Evolutionary conservation across 2,797 vertebrate species (phyloP).

Genomic region (Sparus aurata): DNA sequence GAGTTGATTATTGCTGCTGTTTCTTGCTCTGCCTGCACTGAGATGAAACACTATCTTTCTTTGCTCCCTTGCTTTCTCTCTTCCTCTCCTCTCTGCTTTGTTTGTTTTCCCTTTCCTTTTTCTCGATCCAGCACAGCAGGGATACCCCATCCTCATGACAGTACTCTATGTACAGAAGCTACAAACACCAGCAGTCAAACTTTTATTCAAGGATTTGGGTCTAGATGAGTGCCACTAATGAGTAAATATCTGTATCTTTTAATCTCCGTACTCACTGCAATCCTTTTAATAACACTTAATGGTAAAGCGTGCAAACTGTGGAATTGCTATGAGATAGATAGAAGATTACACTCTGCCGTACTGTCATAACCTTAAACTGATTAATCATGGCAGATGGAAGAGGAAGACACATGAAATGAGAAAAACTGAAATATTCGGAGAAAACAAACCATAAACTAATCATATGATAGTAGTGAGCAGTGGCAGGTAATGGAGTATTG

Average conservation of each 20-base stretch:
- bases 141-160: slow-evolving; percentile 3
- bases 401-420: background rate
- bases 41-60: slow-evolving; percentile 31
- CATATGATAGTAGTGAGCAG: background rate
- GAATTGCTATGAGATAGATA: background rate
- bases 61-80: background rate
- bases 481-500: background rate
- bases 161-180: slow-evolving; percentile 1
- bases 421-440: background rate
- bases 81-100: background rate
- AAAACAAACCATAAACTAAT: slow-evolving; percentile 3
- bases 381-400: background rate
- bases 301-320: background rate
- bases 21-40: slow-evolving; percentile 34
- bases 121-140: slow-evolving; percentile 18
- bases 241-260: background rate
- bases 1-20: slow-evolving; percentile 42
- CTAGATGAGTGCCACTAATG: background rate
- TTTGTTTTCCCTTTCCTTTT: slow-evolving; percentile 2
- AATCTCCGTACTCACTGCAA: background rate
- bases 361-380: background rate
- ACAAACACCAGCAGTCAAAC: slow-evolving; percentile 1
- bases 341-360: background rate
- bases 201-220: slow-evolving; percentile 10
- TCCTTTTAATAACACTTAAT: background rate